Evolutionary conservation across 2,113 vertebrate genomes (phyloP), one percentile per base, ranked within the genome.

Genomic region (Centropus bengalensis): DNA sequence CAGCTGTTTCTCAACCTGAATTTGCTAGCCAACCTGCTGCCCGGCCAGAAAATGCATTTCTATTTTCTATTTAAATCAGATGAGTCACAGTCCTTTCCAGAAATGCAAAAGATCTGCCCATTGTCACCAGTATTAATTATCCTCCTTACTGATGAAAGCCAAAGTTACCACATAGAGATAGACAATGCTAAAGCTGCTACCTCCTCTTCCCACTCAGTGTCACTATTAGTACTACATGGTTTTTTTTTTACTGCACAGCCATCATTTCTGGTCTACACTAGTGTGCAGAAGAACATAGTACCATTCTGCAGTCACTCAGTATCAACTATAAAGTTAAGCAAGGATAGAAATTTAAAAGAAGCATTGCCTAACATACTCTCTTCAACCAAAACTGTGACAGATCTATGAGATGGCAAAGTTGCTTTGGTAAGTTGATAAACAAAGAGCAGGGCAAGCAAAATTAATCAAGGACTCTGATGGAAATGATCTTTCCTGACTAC

Each of bases 1-100:
- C 89, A 97, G 93, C 93, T 96, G 91, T 27, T 88, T 81, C 56
- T 86, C 1, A 1, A 56, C 89, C 94, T 55, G 38, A 73, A 70
- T 94, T 94, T 78, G 59, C 52, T 94, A 86, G 68, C 75, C 89
- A 94, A 88, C 87, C 70, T 88, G 86, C 74, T 91, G 88, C 91
- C 88, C 82, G 83, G 86, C 33, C 82, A 94, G 76, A 86, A 96
- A 42, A 90, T 1, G 4, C 60, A 78, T 86, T 88, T 75, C 59
- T 90, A 33, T 81, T 82, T 82, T 63, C 55, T 93, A 11, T 88
- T 93, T 88, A 64, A 83, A 75, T 90, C 19, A 33, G 28, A 89
- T 55, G 51, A 94, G 42, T 80, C 79, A 88, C 16, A 60, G 44
- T 14, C 19, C 59, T 73, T 71, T 54, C n/a, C 47, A 93, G 38